These are phyloP conservation scores for Jaculus jaculus DNA, from an alignment of 2,113 vertebrate genomes.

Conservation along the genomic window DNA sequence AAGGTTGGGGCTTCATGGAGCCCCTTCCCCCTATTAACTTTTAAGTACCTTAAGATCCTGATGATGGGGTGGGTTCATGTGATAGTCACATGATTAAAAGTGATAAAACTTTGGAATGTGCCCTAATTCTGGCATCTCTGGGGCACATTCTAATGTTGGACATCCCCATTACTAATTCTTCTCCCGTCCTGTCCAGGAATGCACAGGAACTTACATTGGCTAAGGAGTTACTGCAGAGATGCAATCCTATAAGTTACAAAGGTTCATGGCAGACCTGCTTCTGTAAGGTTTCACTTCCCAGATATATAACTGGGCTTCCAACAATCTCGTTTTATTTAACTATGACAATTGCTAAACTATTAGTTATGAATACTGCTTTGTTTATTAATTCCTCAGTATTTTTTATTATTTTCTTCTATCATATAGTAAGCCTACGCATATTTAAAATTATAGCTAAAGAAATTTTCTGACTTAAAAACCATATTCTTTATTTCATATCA, in stretches of 20 bases:
- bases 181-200: not conserved
- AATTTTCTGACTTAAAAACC: constrained; percentile 39
- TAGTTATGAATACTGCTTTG: not conserved
- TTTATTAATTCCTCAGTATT: constrained; percentile 1
- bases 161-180: too few species aligned
- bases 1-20: too few species aligned
- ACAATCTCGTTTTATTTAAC: not conserved
- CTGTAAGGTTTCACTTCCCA: not conserved
- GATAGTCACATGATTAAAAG: not conserved
- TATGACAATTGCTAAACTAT: not conserved
- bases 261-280: not conserved
- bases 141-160: not conserved
- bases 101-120: not conserved
- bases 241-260: not conserved
- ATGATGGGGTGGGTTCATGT: too few species aligned
- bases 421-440: not conserved
- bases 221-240: not conserved
- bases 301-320: not conserved
- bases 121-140: not conserved
- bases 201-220: not conserved
- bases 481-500: not conserved
- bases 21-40: too few species aligned
- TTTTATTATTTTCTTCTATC: constrained; percentile 14
- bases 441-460: not conserved
- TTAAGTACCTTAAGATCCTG: too few species aligned